phyloP scores from a whole-genome alignment of 2,797 vertebrate genomes.

The Xenentodon cancila region DNA sequence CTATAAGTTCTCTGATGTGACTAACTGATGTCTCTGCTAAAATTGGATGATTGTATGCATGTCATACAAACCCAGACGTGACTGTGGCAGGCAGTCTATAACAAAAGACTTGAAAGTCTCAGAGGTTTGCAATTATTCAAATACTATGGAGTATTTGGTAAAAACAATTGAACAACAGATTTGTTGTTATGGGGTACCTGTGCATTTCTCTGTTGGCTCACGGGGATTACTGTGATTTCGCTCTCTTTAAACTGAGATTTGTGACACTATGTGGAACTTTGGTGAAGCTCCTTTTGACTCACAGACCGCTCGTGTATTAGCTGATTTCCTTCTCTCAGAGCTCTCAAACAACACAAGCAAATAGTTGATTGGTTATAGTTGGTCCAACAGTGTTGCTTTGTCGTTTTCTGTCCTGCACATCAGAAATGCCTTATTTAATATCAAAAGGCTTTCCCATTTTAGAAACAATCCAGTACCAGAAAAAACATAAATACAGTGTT shows the following conservation, averaged over 20 bases:
- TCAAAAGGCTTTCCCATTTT: background rate
- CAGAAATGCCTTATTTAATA: background rate
- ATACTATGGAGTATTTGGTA: background rate
- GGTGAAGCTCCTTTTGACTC: background rate
- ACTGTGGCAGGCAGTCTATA: too few relatives aligned
- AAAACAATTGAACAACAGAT: constrained; percentile 13
- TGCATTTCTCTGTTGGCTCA: too few relatives aligned
- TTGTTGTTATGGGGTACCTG: background rate
- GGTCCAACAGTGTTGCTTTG: background rate
- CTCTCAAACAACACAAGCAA: background rate
- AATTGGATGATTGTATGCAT: too few relatives aligned
- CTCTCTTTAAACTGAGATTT: background rate
- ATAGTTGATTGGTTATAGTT: background rate
- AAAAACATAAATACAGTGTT: background rate
- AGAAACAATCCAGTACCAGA: background rate
- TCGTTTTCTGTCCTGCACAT: background rate
- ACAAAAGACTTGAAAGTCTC: background rate
- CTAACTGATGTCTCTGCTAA: too few relatives aligned
- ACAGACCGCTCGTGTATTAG: background rate
- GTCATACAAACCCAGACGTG: too few relatives aligned
- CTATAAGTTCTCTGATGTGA: too few relatives aligned
- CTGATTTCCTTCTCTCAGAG: background rate
- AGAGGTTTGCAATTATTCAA: background rate
- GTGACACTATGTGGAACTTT: background rate
- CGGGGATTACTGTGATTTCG: background rate